Conservation (phyloP, 2,797 vertebrate species). For the Chaunax sp. region DNA sequence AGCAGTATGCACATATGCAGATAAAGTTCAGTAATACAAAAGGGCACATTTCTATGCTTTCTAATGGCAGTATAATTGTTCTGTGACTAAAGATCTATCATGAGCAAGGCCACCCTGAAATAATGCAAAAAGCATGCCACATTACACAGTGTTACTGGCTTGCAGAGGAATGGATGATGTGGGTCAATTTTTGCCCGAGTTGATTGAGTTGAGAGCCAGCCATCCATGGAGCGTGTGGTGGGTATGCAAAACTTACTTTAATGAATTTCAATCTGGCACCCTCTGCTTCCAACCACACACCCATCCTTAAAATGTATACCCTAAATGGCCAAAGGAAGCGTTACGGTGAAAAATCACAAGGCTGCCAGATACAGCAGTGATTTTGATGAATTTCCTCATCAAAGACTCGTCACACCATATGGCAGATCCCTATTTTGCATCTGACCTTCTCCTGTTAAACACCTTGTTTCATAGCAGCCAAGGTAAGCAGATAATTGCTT, state of each 20-base stretch:
- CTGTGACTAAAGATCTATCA: conserved; percentile 27
- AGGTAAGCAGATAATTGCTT: conserved; percentile 71
- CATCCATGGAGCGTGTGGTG: conserved; percentile 60
- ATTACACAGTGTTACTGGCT: conserved; percentile 57
- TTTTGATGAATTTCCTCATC: conserved; percentile 84
- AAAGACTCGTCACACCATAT: conserved; percentile 69
- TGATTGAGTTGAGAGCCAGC: conserved; percentile 70
- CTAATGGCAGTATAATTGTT: conserved; percentile 27
- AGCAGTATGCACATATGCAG: background rate
- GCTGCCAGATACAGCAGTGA: conserved; percentile 64
- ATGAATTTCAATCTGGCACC: conserved; percentile 69
- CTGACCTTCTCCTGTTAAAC: conserved; percentile 83
- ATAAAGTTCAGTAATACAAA: conserved; percentile 5
- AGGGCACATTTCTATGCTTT: conserved; percentile 4
- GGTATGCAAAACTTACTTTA: conserved; percentile 63
- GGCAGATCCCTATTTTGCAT: conserved; percentile 78
- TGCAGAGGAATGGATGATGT: conserved; percentile 54
- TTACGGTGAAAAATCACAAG: conserved; percentile 57
- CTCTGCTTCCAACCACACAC: conserved; percentile 41
- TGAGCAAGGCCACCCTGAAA: conserved; percentile 43
- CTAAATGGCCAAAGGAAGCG: conserved; percentile 63
- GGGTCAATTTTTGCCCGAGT: conserved; percentile 66
- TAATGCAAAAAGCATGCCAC: conserved; percentile 51
- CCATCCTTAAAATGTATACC: conserved; percentile 55
- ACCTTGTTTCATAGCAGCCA: conserved; percentile 72